These are phyloP conservation scores for Limanda limanda DNA, from an alignment of 2,113 vertebrate genomes.

Conservation along the genomic window DNA sequence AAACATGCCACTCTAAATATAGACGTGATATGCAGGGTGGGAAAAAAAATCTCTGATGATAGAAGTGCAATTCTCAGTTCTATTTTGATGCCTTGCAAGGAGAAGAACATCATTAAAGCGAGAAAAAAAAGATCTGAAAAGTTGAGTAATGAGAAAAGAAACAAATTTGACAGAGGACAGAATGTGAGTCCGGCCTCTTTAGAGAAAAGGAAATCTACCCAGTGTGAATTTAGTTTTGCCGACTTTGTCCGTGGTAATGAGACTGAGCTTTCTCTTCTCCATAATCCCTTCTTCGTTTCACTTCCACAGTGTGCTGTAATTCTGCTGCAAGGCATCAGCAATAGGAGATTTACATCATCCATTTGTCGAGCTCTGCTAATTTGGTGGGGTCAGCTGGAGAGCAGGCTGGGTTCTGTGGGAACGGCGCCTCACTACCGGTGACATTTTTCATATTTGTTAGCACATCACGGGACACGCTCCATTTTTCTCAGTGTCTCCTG, in stretches of 20 bases:
- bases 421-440: constrained; percentile 11
- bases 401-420: constrained; percentile 37
- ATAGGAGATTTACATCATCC: constrained; percentile 61
- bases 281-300: constrained; percentile 52
- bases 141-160: constrained; percentile 65
- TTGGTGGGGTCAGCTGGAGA: constrained; percentile 61
- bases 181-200: constrained; percentile 38
- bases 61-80: constrained; percentile 65
- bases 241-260: constrained; percentile 29
- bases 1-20: constrained; percentile 66
- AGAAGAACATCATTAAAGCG: constrained; percentile 38
- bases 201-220: constrained; percentile 60
- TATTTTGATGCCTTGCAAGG: constrained; percentile 64
- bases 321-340: constrained; percentile 48
- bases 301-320: constrained; percentile 48
- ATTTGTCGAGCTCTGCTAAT: constrained; percentile 56
- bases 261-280: constrained; percentile 17
- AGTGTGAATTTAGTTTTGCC: constrained; percentile 52
- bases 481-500: constrained; percentile 7
- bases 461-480: constrained; percentile 19
- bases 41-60: constrained; percentile 61
- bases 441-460: constrained; percentile 32
- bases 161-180: constrained; percentile 53
- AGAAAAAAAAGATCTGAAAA: constrained; percentile 38
- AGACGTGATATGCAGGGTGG: constrained; percentile 63